Base-by-base conservation (phyloP, 1,140 invertebrate species). In the Hylaeus volcanicus region DNA sequence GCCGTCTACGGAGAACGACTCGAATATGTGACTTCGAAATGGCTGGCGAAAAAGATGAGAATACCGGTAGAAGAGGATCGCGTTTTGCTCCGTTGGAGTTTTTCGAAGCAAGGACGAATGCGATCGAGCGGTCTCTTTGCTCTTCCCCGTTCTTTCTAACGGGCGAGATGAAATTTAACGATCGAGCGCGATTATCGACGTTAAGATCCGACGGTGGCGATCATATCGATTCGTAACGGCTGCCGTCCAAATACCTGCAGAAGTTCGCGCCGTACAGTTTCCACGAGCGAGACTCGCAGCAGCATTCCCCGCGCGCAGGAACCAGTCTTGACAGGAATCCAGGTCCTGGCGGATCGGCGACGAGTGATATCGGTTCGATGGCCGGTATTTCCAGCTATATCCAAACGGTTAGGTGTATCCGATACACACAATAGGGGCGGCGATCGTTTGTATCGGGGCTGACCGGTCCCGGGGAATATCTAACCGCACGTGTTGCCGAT, bases 341-440 rank as follows among this genome's bases (percentile, higher is more conserved):
- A 79, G 83, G 77, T 87, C 76, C 70, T 73, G 76, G 76, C 66
- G 74, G 82, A 85, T 85, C 75, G 74, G 14, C 64, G 53, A 45
- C 64, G 53, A 56, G 81, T 79, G 81, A 63, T 86, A 86, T 77
- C 81, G 69, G 58, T 45, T 48, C 58, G 41, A 68, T 45, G 65
- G 63, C 64, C 68, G 79, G 79, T 80, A 77, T 85, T 87, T 83
- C 86, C 85, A 83, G 79, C 85, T 87, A 60, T 87, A 87, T 87
- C 85, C 70, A 70, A 76, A 81, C 64, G 66, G 71, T 55, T 81
- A 76, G 76, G 70, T 85, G 85, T 78, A 81, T 84, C 71, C 79
- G 82, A 89, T 86, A 91, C 70, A 53, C 77, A 79, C 89, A 91
- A 91, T 92, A 91, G 89, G 70, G 81, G 89, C 90, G 89, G 89